Conservation (phyloP, 2,888 invertebrate species). For the Drosophila formosana region DNA sequence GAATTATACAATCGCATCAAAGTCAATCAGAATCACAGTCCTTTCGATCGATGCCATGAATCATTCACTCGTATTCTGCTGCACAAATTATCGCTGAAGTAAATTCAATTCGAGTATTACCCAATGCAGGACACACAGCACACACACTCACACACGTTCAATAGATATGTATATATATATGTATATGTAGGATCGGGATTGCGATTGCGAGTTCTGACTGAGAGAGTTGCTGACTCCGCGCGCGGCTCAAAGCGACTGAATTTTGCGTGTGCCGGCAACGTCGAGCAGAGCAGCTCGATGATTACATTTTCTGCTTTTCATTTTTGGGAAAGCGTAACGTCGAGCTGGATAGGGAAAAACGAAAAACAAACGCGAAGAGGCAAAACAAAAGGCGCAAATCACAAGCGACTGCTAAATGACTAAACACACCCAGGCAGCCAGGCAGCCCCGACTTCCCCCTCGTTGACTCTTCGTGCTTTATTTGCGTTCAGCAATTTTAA, state of each 20-base stretch:
- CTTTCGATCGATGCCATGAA: constrained; percentile 32
- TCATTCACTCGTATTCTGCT: constrained; percentile 51
- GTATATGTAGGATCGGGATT: neutral
- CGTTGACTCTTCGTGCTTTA: constrained; percentile 8
- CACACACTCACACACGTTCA: constrained; percentile 1
- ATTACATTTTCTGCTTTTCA: constrained; percentile 22
- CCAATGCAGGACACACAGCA: constrained; percentile 33
- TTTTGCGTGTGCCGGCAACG: constrained; percentile 77
- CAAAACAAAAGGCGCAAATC: constrained; percentile 71
- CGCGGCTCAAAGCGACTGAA: constrained; percentile 82
- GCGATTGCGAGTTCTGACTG: constrained; percentile 48
- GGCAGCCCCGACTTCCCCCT: neutral
- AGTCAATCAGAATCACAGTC: constrained; percentile 61
- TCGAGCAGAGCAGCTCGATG: constrained; percentile 67
- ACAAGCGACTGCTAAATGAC: constrained; percentile 63
- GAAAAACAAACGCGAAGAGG: constrained; percentile 2
- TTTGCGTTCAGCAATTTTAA: constrained; percentile 59
- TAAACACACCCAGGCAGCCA: constrained; percentile 66
- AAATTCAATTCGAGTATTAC: constrained; percentile 17
- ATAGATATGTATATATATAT: neutral
- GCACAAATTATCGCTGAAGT: neutral
- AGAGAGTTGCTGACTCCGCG: constrained; percentile 80
- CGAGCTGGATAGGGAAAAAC: constrained; percentile 31
- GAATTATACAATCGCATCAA: constrained; percentile 75
- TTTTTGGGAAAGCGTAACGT: constrained; percentile 49